Evolutionary conservation across 2,113 vertebrate species (phyloP), one percentile per base, ranked within the genome.

Genomic region (Desmodus rotundus): DNA sequence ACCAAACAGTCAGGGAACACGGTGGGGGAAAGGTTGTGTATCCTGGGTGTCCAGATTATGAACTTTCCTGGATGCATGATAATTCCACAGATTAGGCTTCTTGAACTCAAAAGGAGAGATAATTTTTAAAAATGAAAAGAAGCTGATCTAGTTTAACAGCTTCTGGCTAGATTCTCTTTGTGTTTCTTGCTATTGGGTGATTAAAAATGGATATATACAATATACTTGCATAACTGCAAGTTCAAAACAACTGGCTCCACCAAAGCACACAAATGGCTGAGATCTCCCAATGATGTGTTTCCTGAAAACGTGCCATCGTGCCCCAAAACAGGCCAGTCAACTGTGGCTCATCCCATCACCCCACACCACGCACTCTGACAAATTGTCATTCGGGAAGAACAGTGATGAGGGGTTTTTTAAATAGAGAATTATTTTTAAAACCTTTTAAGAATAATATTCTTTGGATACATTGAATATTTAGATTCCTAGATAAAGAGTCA

Each of bases 301-400:
- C 52, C 26, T 15, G 76, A 84, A 33, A 56, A 28, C 0, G 1
- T 2, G 67, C 16, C 0, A 0, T 11, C 3, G 19, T 3, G 4
- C 10, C 45, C 45, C 1, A 22, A 5, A 36, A 61, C 19, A n/a
- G 1, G 9, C 41, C 47, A 47, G 72, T 13, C 3, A 4, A 19
- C 19, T 14, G 45, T 2, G 7, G 58, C 45, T 77, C 24, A 33
- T 26, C 63, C 87, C 67, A 16, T 24, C 15, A 36, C 22, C 52
- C 63, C 1, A 0, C 14, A 20, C 74, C 63, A 83, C 14, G 19
- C 5, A 36, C 16, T 3, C 7, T 5, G 33, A 45, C 38, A 72
- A 56, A 41, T 8, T 0, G 0, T 24, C 41, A 22, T 74, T 52
- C 3, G 24, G 33, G 1, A 7, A 89, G 16, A 17, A 83, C 28